A percentile compares a stretch with the other conserved stretches of the same genome.
phyloP scores from a whole-genome alignment of 2,888 invertebrate species.

The Mongoloraphidia duomilia region DNA sequence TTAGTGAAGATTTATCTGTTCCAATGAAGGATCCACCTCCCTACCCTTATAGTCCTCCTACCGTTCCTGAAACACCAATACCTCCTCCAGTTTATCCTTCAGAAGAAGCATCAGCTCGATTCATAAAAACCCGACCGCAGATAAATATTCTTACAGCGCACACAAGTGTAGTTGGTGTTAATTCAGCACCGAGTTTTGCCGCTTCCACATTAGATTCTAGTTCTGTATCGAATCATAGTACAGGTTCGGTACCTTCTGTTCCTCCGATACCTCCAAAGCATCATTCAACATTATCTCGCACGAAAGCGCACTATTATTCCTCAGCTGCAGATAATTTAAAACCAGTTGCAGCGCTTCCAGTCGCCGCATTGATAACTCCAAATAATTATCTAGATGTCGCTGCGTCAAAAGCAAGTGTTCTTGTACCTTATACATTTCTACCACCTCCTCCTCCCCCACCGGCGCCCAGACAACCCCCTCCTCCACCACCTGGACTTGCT shows the following conservation, averaged over 20 bases:
- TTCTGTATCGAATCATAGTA: conserved; percentile 6
- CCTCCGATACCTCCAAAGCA: conserved; percentile 29
- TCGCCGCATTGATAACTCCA: conserved; percentile 35
- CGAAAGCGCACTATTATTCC: conserved; percentile 15
- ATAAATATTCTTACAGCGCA: conserved; percentile 65
- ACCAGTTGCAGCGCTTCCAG: conserved; percentile 37
- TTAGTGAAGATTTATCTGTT: conserved; percentile 12
- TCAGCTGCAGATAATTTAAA: conserved; percentile 27
- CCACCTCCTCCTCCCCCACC: conserved; percentile 56
- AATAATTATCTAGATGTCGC: conserved; percentile 49
- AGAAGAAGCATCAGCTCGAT: conserved; percentile 60
- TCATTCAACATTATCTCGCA: neutral
- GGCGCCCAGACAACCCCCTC: conserved; percentile 37
- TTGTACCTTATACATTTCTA: conserved; percentile 33
- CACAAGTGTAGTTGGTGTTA: conserved; percentile 49
- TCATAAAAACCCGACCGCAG: conserved; percentile 63
- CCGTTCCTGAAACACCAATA: conserved; percentile 24
- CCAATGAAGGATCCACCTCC: conserved; percentile 49
- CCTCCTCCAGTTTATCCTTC: conserved; percentile 45
- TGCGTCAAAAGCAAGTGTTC: conserved; percentile 35
- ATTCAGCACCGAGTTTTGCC: conserved; percentile 43
- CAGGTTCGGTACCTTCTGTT: conserved; percentile 17
- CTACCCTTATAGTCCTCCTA: conserved; percentile 34
- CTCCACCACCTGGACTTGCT: conserved; percentile 53
- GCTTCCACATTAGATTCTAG: conserved; percentile 26